Conservation (phyloP, 2,113 vertebrate species). For the Struthidea cinerea region DNA sequence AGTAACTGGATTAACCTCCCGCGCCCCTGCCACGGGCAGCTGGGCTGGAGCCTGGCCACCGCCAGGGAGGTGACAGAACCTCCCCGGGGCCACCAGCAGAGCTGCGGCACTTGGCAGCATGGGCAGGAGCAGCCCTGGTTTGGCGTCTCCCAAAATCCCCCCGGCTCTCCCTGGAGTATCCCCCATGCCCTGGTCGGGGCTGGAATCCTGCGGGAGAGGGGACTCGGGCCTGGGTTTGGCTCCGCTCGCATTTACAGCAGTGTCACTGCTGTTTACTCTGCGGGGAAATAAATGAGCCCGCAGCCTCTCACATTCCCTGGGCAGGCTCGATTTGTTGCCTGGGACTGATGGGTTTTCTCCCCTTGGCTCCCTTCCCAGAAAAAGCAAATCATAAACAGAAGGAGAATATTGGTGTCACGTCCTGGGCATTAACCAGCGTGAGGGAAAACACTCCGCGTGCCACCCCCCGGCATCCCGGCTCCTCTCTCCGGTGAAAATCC, state of each 20-base stretch:
- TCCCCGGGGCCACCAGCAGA: background rate
- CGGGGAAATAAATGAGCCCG: conserved; percentile 47
- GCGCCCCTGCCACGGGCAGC: background rate
- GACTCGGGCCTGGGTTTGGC: background rate
- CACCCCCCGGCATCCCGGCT: accelerated
- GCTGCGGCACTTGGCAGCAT: accelerated
- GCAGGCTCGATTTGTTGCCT: conserved; percentile 11
- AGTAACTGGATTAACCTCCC: conserved; percentile 51
- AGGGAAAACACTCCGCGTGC: background rate
- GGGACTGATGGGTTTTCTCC: conserved; percentile 50
- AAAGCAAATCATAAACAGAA: conserved; percentile 59
- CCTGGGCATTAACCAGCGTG: background rate
- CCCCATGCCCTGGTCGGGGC: accelerated
- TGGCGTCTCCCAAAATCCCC: background rate
- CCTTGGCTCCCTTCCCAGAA: conserved; percentile 54
- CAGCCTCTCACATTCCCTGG: background rate
- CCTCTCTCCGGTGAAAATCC: accelerated
- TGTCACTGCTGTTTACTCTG: conserved; percentile 61
- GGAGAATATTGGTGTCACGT: conserved; percentile 41
- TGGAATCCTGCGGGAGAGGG: background rate
- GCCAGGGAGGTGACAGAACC: background rate
- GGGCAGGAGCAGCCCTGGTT: background rate
- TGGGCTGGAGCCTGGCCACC: background rate
- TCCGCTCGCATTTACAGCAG: background rate
- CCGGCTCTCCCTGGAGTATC: accelerated